These are phyloP conservation scores for Dorcus parallelipipedus DNA, from an alignment of 2,888 invertebrate species.

Conservation along the genomic window DNA sequence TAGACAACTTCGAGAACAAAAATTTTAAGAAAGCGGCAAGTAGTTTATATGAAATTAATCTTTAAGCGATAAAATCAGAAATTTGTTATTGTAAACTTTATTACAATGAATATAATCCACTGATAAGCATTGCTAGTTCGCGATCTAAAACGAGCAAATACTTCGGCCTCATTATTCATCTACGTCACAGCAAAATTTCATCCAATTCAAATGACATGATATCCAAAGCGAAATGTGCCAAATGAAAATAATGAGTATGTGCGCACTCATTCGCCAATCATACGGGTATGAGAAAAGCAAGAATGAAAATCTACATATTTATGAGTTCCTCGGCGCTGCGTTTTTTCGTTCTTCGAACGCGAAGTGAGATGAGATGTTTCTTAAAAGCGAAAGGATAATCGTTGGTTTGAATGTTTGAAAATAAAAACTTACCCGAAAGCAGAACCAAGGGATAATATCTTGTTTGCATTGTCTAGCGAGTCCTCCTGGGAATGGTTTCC, in stretches of 20 bases:
- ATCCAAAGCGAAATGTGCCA: slow-evolving; percentile 9
- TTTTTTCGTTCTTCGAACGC: background rate
- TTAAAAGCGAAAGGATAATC: background rate
- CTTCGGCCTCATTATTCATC: background rate
- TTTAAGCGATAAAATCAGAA: too few relatives aligned
- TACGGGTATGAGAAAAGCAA: background rate
- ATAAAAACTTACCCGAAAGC: slow-evolving; percentile 65
- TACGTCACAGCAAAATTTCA: slow-evolving; percentile 1
- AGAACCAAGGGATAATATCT: slow-evolving; percentile 76
- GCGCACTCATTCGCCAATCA: slow-evolving; percentile 8
- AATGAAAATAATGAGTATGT: slow-evolving; percentile 10
- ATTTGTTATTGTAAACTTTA: too few relatives aligned
- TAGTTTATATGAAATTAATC: too few relatives aligned
- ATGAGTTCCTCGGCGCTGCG: background rate
- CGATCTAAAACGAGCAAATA: slow-evolving; percentile 3
- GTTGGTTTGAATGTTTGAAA: slow-evolving; percentile 6
- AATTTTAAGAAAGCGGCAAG: too few relatives aligned
- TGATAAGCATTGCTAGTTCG: background rate
- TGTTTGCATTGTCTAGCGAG: slow-evolving; percentile 75
- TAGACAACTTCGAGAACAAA: too few relatives aligned
- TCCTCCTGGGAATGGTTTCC: slow-evolving; percentile 77
- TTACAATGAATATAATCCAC: background rate
- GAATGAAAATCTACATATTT: background rate
- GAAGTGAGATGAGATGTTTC: background rate
- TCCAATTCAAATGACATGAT: slow-evolving; percentile 1